Base-by-base conservation (phyloP, 2,113 vertebrate species). In the Oncorhynchus tshawytscha region DNA sequence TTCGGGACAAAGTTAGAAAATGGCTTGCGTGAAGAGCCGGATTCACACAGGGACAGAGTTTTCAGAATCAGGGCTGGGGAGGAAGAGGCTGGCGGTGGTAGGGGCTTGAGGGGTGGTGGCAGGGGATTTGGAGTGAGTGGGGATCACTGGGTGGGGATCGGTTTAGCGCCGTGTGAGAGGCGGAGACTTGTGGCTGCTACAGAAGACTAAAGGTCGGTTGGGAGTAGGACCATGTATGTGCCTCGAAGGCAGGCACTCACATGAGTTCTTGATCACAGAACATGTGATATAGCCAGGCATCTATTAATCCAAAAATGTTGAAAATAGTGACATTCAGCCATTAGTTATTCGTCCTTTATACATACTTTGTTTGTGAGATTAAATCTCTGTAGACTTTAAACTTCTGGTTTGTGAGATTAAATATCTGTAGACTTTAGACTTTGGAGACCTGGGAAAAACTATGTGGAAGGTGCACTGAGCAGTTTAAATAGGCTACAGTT, bases 181-280 rank as follows among this genome's bases (percentile, higher is more conserved):
- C 86, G 90, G 92, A 91, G 91, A 82, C 90, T 73, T 71, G 82
- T 72, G 83, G 85, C 69, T 83, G 80, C 39, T 45, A 45, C 39
- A 45, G 39, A 45, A 45, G 39, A 45, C 39, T 45, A 45, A 84
- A 84, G 90, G 82, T 83, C 88, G 73, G 31, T 64, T 27, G 25
- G 49, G 27, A 78, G 27, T 54, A 45, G 12, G 51, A 54, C 51
- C 77, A 67, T 59, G 39, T 45, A 45, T 45, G 29, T 67, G 65
- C 34, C 60, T 34, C 54, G 4, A 54, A 73, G 31, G 31, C 57
- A 54, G 51, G 6, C 59, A 62, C 59, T 54, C 59, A 62, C 18
- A 24, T 24, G 1, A 62, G 59, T 8, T 62, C 59, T 62, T 62
- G 13, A 62, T 62, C n/a, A 62, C n/a, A 22, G 7, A n/a, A 62